Evolutionary conservation across 2,797 vertebrate genomes (phyloP), one percentile per base, ranked within the genome.

Genomic region (Platalea minor): DNA sequence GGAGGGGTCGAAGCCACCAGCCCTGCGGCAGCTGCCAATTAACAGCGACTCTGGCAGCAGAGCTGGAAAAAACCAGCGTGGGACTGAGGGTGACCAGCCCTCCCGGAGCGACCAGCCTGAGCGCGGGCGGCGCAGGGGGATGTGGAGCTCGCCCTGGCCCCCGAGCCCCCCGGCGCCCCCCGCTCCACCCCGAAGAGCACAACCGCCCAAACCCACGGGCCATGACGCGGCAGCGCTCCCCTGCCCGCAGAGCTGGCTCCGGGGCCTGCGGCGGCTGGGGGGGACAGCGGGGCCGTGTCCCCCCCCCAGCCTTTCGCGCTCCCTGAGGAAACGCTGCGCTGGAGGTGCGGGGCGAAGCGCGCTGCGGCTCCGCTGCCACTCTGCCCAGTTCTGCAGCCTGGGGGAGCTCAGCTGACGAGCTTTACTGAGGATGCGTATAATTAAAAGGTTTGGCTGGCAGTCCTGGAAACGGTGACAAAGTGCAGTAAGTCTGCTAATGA

Each of bases 291-390:
- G 61, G 31, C 33, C 29, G 33, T n/a, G 72, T 18, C 23, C 33
- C 41, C 11, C 48, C 13, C 20, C 20, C 14, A 0, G 25, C 13
- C 39, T 24, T 29, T 20, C 7, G 35, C 33, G 69, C 39, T 21
- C 1, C 57, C 41, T 1, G 0, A 0, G 7, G 12, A 35, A 35
- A 3, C 46, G 15, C 56, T 6, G 7, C 9, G 1, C 56, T 7
- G 21, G 51, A 24, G 46, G 26, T 20, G 11, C 21, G 0, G 9
- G 7, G 15, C 3, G 3, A 19, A 21, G 29, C 9, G 9, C 33
- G 17, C 1, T 18, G 19, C 0, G 25, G 19, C 35, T 31, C 16
- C 0, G 20, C 76, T 54, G 81, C 51, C 9, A 6, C 41, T 61
- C 63, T 61, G 63, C 89, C 39, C 10, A 2, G 74, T 11, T 19